phyloP scores from a whole-genome alignment of 2,888 invertebrate species.

The Chydorus sphaericus region DNA sequence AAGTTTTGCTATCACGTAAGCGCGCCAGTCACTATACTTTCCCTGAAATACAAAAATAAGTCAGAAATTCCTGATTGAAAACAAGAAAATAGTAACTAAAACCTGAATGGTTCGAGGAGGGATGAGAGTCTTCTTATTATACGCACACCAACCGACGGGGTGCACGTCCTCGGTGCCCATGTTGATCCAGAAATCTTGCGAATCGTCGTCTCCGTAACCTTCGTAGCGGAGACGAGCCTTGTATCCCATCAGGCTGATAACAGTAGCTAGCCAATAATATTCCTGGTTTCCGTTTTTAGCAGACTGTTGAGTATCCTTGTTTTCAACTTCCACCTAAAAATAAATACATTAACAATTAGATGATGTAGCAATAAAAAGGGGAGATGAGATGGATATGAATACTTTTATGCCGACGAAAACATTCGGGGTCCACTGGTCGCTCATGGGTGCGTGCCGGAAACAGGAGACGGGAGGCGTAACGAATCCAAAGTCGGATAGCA shows the following conservation, averaged over 20 bases:
- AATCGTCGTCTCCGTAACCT: slow-evolving; percentile 74
- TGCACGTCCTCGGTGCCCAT: slow-evolving; percentile 87
- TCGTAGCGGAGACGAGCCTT: slow-evolving; percentile 54
- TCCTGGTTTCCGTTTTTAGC: slow-evolving; percentile 58
- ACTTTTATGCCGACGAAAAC: slow-evolving; percentile 77
- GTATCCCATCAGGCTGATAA: slow-evolving; percentile 33
- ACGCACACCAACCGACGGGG: slow-evolving; percentile 95
- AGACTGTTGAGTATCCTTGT: slow-evolving; percentile 69
- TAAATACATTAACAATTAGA: too few species aligned
- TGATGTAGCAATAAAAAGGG: too few species aligned
- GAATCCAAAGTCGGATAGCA: slow-evolving; percentile 38
- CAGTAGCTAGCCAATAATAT: slow-evolving; percentile 93
- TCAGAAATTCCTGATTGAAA: too few species aligned
- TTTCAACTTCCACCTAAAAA: slow-evolving; percentile 66
- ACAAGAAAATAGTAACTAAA: too few species aligned
- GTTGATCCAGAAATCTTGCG: slow-evolving; percentile 93
- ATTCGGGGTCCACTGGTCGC: slow-evolving; percentile 70
- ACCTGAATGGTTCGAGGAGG: slow-evolving; percentile 53
- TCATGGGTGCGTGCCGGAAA: slow-evolving; percentile 73
- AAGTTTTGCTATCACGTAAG: slow-evolving; percentile 75
- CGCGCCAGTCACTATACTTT: slow-evolving; percentile 91
- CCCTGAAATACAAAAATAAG: slow-evolving; percentile 46
- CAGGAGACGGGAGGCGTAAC: slow-evolving; percentile 71
- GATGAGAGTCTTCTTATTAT: slow-evolving; percentile 83
- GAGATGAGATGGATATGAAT: background rate